A percentile compares a stretch with the other conserved stretches of the same genome.
Evolutionary conservation across 2,797 vertebrate genomes (phyloP).

Genomic region (Phataginus tetradactyla): DNA sequence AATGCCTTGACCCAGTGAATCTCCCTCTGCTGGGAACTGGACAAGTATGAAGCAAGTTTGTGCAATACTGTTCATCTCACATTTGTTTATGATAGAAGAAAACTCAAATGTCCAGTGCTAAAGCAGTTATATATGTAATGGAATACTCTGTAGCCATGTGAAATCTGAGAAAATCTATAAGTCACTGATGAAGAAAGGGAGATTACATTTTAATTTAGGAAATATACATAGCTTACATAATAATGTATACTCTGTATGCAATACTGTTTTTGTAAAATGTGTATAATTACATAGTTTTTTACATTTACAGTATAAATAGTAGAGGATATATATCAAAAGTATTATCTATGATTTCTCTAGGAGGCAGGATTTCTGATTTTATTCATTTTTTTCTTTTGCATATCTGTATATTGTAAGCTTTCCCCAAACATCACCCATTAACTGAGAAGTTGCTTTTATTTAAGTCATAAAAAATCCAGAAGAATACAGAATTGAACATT

Average conservation of each 20-base stretch:
- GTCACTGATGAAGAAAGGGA: background rate
- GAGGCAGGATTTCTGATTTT: background rate
- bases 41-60: background rate
- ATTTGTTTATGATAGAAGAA: slow-evolving; percentile 37
- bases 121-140: background rate
- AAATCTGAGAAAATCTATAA: background rate
- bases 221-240: background rate
- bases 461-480: slow-evolving; percentile 36
- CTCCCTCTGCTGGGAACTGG: background rate
- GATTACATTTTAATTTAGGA: background rate
- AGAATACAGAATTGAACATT: background rate
- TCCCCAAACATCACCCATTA: background rate
- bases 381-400: background rate
- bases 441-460: background rate
- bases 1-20: background rate
- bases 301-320: background rate
- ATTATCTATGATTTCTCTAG: background rate
- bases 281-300: background rate
- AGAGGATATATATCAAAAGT: background rate
- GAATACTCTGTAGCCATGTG: background rate
- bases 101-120: background rate
- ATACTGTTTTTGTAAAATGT: slow-evolving; percentile 1
- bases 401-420: background rate
- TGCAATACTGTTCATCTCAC: background rate
- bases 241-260: background rate